These are phyloP conservation scores for Danaus plexippus DNA, from an alignment of 1,140 invertebrate genomes.

Conservation along the genomic window DNA sequence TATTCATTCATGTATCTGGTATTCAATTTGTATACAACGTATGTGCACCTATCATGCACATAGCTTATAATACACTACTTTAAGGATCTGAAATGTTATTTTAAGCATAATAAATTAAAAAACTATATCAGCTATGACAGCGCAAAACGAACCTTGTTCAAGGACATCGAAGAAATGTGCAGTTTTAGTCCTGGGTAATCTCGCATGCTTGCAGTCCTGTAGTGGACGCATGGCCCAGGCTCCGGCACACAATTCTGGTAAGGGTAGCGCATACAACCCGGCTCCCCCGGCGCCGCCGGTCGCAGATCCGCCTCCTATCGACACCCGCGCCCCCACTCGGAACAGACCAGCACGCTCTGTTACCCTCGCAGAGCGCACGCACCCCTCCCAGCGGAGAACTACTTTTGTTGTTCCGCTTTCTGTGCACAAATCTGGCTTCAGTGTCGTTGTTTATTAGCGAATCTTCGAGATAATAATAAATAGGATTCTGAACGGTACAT, in stretches of 20 bases:
- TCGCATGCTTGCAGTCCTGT: conserved; percentile 61
- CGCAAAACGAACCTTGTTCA: conserved; percentile 38
- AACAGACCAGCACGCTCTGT: conserved; percentile 56
- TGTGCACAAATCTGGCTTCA: conserved; percentile 11
- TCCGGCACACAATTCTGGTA: conserved; percentile 49
- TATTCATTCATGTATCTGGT: too few relatives aligned
- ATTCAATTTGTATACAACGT: too few relatives aligned
- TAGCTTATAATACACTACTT: too few relatives aligned
- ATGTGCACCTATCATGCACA: too few relatives aligned
- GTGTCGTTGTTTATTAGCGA: too few relatives aligned
- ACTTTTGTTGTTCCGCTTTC: conserved; percentile 61
- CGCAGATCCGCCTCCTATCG: conserved; percentile 39
- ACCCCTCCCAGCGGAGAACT: conserved; percentile 57
- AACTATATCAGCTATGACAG: too few relatives aligned
- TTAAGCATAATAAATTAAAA: too few relatives aligned
- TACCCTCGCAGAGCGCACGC: conserved; percentile 48
- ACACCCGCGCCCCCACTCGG: conserved; percentile 46
- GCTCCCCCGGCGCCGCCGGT: conserved; percentile 55
- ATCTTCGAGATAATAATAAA: too few relatives aligned
- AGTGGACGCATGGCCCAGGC: conserved; percentile 64
- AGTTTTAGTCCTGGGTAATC: conserved; percentile 58
- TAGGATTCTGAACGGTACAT: too few relatives aligned
- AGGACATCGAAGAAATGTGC: conserved; percentile 60
- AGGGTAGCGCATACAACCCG: conserved; percentile 55
- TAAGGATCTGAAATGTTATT: too few relatives aligned